Conservation (phyloP, 2,113 vertebrate species). For the Leucosticte australis region DNA sequence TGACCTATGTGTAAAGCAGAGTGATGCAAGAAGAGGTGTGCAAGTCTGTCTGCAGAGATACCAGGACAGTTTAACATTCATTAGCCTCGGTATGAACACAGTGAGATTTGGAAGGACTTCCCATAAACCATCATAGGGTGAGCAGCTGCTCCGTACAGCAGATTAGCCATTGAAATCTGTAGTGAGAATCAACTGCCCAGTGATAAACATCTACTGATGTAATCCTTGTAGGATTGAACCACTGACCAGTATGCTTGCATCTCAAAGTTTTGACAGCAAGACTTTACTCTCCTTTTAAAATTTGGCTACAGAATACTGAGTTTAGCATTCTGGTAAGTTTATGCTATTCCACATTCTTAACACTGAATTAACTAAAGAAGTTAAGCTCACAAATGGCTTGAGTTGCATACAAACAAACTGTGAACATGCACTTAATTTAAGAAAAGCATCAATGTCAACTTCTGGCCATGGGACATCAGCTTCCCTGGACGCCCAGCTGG, state of each 20-base stretch:
- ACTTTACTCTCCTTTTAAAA: background rate
- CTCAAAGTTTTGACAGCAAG: background rate
- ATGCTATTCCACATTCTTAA: background rate
- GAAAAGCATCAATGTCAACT: slow-evolving; percentile 6
- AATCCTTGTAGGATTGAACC: background rate
- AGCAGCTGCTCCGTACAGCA: background rate
- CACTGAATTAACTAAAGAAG: background rate
- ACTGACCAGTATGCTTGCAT: background rate
- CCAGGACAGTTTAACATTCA: background rate
- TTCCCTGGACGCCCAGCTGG: background rate
- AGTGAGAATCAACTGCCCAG: background rate
- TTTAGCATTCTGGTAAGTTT: background rate
- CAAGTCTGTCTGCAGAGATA: background rate
- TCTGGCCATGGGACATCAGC: background rate
- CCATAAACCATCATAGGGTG: background rate
- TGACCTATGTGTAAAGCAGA: background rate
- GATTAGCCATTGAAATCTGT: background rate
- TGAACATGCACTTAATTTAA: background rate
- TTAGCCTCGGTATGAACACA: background rate
- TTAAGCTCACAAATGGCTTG: background rate
- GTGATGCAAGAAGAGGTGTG: background rate
- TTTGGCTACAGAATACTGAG: background rate
- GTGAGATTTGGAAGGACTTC: background rate
- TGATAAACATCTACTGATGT: background rate
- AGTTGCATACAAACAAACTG: background rate